These are phyloP conservation scores for Cancer borealis DNA, from an alignment of 2,888 invertebrate genomes.

Conservation along the genomic window DNA sequence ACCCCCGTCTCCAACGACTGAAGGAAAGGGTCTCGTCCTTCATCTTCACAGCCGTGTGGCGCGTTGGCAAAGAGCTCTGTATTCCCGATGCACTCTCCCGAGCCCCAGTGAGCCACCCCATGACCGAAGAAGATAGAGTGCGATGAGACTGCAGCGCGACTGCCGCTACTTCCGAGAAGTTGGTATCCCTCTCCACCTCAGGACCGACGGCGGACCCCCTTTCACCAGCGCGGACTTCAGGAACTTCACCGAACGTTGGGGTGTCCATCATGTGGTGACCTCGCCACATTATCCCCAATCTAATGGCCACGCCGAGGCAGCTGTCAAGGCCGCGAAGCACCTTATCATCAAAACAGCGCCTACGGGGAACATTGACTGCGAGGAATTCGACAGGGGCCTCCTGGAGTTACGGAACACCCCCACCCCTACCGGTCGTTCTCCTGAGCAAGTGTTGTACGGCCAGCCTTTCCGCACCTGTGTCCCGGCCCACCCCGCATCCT, in stretches of 20 bases:
- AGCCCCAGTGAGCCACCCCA: too few species aligned
- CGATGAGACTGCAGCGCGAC: too few species aligned
- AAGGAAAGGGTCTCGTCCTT: too few species aligned
- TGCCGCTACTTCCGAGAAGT: background rate
- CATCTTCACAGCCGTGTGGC: too few species aligned
- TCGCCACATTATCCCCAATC: constrained; percentile 51
- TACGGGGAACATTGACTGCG: constrained; percentile 41
- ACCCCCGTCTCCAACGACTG: too few species aligned
- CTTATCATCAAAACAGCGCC: constrained; percentile 24
- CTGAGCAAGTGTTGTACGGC: constrained; percentile 24
- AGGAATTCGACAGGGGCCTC: background rate
- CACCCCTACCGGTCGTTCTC: background rate
- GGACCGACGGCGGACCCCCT: too few species aligned
- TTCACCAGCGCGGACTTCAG: too few species aligned
- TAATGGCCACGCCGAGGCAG: background rate
- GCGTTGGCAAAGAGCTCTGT: too few species aligned
- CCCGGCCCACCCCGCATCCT: background rate
- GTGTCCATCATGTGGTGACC: constrained; percentile 38
- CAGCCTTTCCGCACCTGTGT: constrained; percentile 27
- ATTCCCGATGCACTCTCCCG: too few species aligned
- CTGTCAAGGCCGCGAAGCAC: constrained; percentile 43
- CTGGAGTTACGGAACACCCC: constrained; percentile 37
- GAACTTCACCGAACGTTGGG: too few species aligned
- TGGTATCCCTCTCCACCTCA: background rate
- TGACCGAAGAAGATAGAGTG: too few species aligned